Evolutionary conservation across 2,888 invertebrate genomes (phyloP), one percentile per base, ranked within the genome.

Genomic region (Aethes cnicana): DNA sequence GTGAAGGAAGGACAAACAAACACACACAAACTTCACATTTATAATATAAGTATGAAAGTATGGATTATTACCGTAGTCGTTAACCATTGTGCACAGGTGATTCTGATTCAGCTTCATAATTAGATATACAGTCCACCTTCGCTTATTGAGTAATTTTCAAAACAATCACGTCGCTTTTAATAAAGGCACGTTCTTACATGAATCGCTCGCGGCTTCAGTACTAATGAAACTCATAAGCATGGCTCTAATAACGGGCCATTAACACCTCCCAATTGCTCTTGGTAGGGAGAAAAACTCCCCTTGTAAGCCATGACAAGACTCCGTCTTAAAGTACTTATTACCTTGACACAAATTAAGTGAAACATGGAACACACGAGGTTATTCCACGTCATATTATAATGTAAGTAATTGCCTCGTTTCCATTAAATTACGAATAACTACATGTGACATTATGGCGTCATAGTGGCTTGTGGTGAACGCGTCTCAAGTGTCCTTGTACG

Each of bases 221-320:
- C 77, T 87, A 84, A 85, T 86, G 82, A 84, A 82, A 83, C 75
- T 86, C 81, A 84, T 86, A 83, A 84, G 80, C 79, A 84, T 80
- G 81, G 77, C 64, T 78, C 76, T 84, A 84, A 83, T 78, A 80
- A 75, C 66, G 56, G 65, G 64, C 77, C 76, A 86, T 86, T 87
- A 85, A 77, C 81, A 83, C 76, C 75, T 81, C 78, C 68, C 75
- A 80, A 86, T 82, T 82, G 75, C 74, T 70, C 66, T 77, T 63
- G 59, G 65, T 69, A 76, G 74, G 79, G 76, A 69, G 77, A 81
- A 82, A 80, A 77, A 77, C 68, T 70, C 69, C 77, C 77, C 77
- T 63, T 64, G 64, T 66, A 68, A 70, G 64, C 64, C 63, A 58
- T 44, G 57, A 56, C 66, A 63, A 53, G 58, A 42, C 42, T 62